These are phyloP conservation scores for Micronycteris hirsuta DNA, from an alignment of 2,113 vertebrate species.

Conservation along the genomic window DNA sequence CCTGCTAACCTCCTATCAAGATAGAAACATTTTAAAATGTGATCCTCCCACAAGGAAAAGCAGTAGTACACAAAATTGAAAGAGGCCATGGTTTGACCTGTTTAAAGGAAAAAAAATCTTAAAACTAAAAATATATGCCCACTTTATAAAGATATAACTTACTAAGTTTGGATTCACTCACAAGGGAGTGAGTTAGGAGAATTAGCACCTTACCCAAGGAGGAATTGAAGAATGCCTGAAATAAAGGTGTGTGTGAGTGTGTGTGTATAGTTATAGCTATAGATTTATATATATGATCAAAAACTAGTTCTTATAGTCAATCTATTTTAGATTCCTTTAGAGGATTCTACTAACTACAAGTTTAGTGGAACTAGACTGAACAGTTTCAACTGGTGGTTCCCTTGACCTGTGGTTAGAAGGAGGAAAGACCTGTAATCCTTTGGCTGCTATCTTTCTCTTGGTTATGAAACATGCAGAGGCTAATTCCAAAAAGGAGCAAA, in stretches of 20 bases:
- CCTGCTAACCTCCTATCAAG: not conserved
- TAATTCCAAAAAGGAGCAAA: not conserved
- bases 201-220: not conserved
- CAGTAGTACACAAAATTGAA: conserved; percentile 20
- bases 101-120: not conserved
- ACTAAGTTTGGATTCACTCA: not conserved
- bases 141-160: not conserved
- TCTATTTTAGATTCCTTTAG: not conserved
- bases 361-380: not conserved
- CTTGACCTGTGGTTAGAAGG: not conserved
- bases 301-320: not conserved
- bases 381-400: not conserved
- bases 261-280: not conserved
- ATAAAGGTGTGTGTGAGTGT: not conserved
- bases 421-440: not conserved
- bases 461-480: not conserved
- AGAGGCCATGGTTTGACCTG: not conserved
- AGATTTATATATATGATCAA: not conserved
- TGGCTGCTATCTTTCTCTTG: not conserved
- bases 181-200: not conserved
- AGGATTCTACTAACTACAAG: not conserved
- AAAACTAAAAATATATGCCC: not conserved
- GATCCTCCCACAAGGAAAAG: not conserved
- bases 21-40: not conserved
- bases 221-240: not conserved